phyloP scores from a whole-genome alignment of 2,113 vertebrate species.

The Boulengeromyrus knoepffleri region DNA sequence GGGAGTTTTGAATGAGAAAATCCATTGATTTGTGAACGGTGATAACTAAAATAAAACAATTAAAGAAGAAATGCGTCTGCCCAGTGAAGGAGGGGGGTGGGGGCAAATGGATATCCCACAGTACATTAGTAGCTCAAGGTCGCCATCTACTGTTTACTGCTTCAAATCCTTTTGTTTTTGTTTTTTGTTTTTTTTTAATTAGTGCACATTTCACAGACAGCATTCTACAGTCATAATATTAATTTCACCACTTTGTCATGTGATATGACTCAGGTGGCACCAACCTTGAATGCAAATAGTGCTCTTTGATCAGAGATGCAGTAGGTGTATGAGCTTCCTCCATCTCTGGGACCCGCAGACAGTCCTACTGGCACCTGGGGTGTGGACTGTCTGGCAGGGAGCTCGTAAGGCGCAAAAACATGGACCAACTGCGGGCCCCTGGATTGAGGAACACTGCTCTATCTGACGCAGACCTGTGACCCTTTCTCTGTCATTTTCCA shows the following conservation, averaged over 20 bases:
- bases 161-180: neutral
- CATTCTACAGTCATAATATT: neutral
- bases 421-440: neutral
- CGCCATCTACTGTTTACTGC: neutral
- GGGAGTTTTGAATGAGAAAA: neutral
- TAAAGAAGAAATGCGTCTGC: neutral
- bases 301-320: neutral
- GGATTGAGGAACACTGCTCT: neutral
- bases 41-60: neutral
- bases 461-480: neutral
- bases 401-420: neutral
- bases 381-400: neutral
- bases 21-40: neutral
- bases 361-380: neutral
- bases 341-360: neutral
- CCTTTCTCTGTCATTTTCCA: neutral
- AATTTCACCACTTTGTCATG: neutral
- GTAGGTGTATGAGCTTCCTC: neutral
- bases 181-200: neutral
- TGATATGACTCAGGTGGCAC: neutral
- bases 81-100: neutral
- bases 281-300: neutral
- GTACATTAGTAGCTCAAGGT: neutral
- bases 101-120: neutral
- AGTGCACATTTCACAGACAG: neutral